A percentile compares a stretch with the other conserved stretches of the same genome.
phyloP scores from a whole-genome alignment of 1,140 invertebrate species.

The Drosophila oshimai region DNA sequence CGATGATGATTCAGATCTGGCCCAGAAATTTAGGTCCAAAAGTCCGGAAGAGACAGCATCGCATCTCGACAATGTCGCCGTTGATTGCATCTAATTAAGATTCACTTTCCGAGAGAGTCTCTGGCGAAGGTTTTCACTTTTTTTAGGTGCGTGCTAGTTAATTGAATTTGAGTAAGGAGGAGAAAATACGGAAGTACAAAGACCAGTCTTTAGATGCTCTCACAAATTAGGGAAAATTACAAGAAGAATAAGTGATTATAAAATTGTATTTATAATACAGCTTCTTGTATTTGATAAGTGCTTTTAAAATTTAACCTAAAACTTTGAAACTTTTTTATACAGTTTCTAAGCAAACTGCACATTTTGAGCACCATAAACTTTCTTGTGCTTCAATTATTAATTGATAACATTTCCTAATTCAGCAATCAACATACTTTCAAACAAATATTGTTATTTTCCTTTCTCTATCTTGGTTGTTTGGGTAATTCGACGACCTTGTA shows the following conservation, averaged over 20 bases:
- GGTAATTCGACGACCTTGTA: constrained; percentile 4
- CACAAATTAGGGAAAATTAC: neutral
- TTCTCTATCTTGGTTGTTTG: neutral
- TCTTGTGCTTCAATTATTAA: too few species aligned
- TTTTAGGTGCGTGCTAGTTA: constrained; percentile 48
- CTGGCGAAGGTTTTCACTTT: constrained; percentile 63
- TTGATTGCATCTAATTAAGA: constrained; percentile 73
- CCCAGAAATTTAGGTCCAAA: neutral
- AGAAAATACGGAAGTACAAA: constrained; percentile 1
- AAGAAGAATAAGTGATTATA: neutral
- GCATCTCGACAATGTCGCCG: constrained; percentile 18
- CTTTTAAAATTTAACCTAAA: too few species aligned
- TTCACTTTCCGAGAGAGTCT: constrained; percentile 36
- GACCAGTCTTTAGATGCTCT: neutral
- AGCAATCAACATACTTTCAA: too few species aligned
- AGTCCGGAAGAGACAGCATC: constrained; percentile 31
- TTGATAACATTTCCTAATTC: too few species aligned
- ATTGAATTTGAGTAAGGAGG: constrained; percentile 15
- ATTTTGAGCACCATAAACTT: too few species aligned
- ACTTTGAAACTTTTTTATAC: too few species aligned
- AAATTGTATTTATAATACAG: neutral
- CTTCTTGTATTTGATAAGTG: too few species aligned
- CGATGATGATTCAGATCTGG: constrained; percentile 14
- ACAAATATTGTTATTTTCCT: neutral
- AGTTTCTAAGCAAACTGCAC: too few species aligned